A percentile compares a stretch with the other conserved stretches of the same genome.
These are phyloP conservation scores for Synergus japonicus DNA, from an alignment of 2,888 invertebrate genomes.

Conservation along the genomic window DNA sequence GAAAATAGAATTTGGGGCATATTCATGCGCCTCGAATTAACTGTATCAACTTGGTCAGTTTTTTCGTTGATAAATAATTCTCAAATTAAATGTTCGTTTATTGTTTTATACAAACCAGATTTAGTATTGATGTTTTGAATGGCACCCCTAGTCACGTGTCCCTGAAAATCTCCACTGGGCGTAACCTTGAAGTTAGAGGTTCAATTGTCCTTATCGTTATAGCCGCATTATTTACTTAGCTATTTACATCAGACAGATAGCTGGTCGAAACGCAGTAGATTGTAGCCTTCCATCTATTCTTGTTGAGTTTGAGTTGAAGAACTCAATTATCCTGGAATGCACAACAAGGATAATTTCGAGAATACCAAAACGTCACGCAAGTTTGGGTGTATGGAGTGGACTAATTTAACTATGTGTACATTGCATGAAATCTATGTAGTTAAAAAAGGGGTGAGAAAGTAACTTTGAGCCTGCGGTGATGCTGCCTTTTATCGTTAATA, in stretches of 20 bases:
- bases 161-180: background rate
- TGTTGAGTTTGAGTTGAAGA: background rate
- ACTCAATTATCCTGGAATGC: background rate
- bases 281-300: background rate
- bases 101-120: background rate
- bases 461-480: background rate
- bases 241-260: background rate
- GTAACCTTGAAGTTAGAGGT: slow-evolving; percentile 43
- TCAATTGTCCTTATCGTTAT: slow-evolving; percentile 50
- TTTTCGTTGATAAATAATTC: background rate
- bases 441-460: background rate
- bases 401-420: background rate
- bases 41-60: background rate
- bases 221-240: slow-evolving; percentile 29
- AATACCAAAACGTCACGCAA: background rate
- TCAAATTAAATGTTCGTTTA: background rate
- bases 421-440: background rate
- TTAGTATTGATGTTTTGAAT: background rate
- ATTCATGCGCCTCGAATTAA: no score
- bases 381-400: background rate
- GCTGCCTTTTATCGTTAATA: background rate
- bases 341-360: background rate
- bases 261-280: background rate
- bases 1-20: no score
- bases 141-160: background rate